Conservation (phyloP, 2,797 vertebrate genomes). For the Sciurus vulgaris region DNA sequence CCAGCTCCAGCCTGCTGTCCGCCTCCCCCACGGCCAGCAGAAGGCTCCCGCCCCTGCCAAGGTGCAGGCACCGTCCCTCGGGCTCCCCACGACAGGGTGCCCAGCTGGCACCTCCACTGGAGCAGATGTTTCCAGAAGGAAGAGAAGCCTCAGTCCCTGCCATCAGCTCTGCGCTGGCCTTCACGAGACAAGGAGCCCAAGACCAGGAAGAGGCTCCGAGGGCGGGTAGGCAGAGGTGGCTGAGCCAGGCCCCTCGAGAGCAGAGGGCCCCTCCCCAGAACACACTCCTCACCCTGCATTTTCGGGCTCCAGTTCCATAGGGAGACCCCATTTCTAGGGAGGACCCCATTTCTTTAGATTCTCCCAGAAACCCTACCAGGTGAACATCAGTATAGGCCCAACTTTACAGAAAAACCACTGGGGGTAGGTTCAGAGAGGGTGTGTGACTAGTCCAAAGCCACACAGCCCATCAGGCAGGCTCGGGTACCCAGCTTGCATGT, state of each 20-base stretch:
- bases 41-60: rapidly evolving
- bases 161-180: not conserved
- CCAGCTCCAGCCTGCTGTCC: not conserved
- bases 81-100: rapidly evolving
- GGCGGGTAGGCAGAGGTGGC: not conserved
- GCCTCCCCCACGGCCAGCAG: no score
- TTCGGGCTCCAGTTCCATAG: not conserved
- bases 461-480: not conserved
- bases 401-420: not conserved
- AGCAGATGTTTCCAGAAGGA: not conserved
- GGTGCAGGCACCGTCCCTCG: not conserved
- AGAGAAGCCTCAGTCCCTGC: not conserved
- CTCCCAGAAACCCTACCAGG: not conserved
- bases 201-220: no score
- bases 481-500: no score
- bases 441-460: not conserved
- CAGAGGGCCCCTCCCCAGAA: not conserved
- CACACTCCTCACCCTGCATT: not conserved
- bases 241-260: no score
- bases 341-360: not conserved
- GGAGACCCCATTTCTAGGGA: not conserved
- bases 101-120: not conserved
- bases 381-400: not conserved
- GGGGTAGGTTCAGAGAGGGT: not conserved
- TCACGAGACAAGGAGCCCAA: rapidly evolving